Conservation (phyloP, 2,888 invertebrate species). For the Aphrophora alni region DNA sequence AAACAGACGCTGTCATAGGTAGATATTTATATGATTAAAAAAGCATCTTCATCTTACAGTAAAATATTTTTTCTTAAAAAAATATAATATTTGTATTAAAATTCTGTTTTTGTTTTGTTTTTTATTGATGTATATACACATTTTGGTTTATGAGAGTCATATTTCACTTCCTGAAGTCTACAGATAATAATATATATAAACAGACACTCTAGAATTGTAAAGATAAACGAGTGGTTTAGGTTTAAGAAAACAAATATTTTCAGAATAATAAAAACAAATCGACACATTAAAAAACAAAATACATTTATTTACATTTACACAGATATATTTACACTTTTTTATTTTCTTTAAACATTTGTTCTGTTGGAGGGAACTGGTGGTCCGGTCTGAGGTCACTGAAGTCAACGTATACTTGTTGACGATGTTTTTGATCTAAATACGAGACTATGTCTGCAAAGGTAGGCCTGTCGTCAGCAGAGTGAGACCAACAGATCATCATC, state of each 20-base stretch:
- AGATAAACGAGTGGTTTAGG: neutral
- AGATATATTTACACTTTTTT: neutral
- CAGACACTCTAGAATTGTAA: neutral
- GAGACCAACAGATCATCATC: conserved; percentile 28
- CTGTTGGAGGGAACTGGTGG: conserved; percentile 28
- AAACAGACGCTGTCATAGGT: no score
- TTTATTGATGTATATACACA: no score
- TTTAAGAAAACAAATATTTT: neutral
- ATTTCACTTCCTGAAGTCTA: neutral
- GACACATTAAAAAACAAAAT: neutral
- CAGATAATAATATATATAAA: neutral
- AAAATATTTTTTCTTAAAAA: no score
- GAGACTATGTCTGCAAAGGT: conserved; percentile 24
- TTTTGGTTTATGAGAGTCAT: neutral
- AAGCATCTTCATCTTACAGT: no score
- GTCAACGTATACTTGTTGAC: conserved; percentile 28
- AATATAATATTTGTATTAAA: no score
- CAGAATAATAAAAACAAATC: no score
- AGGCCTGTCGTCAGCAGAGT: conserved; percentile 23
- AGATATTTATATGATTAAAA: no score
- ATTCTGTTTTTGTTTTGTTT: no score
- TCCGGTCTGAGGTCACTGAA: neutral
- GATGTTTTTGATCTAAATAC: conserved; percentile 24
- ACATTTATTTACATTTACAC: neutral
- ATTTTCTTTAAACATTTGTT: neutral